Evolutionary conservation across 2,888 invertebrate genomes (phyloP).

Genomic region (Coelinius sp.): DNA sequence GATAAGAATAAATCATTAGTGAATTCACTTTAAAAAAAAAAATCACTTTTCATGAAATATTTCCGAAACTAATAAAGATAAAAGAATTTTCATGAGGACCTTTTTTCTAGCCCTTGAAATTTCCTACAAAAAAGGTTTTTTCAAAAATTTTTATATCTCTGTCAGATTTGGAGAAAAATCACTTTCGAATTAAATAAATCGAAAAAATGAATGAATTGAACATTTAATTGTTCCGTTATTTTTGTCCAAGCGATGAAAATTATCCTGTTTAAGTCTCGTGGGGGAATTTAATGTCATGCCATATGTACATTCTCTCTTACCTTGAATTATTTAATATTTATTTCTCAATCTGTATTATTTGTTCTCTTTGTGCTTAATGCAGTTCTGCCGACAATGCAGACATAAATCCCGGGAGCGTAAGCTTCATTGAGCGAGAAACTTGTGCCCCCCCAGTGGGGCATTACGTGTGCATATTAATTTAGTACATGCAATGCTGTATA

Average conservation of each 20-base stretch:
- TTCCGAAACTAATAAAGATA: too few relatives aligned
- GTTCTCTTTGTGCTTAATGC: slow-evolving; percentile 12
- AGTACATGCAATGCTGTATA: too few relatives aligned
- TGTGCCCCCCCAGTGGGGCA: slow-evolving; percentile 2
- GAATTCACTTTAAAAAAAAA: too few relatives aligned
- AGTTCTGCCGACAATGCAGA: slow-evolving; percentile 19
- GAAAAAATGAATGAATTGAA: not conserved
- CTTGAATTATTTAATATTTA: not conserved
- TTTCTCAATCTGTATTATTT: not conserved
- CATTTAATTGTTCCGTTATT: not conserved
- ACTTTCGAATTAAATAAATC: not conserved
- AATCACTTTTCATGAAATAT: too few relatives aligned
- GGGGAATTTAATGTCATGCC: not conserved
- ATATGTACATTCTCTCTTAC: slow-evolving; percentile 1
- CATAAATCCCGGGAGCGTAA: slow-evolving; percentile 12
- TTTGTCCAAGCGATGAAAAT: not conserved
- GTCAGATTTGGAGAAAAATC: too few relatives aligned
- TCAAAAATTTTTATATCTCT: too few relatives aligned
- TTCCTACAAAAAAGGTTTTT: too few relatives aligned
- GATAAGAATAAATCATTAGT: too few relatives aligned
- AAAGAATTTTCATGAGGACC: too few relatives aligned
- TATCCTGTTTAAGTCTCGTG: not conserved
- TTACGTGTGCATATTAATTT: not conserved
- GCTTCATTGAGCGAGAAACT: slow-evolving; percentile 22
- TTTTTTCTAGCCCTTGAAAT: too few relatives aligned